Base-by-base conservation (phyloP, 2,797 vertebrate species). In the Chromobotia macracanthus region DNA sequence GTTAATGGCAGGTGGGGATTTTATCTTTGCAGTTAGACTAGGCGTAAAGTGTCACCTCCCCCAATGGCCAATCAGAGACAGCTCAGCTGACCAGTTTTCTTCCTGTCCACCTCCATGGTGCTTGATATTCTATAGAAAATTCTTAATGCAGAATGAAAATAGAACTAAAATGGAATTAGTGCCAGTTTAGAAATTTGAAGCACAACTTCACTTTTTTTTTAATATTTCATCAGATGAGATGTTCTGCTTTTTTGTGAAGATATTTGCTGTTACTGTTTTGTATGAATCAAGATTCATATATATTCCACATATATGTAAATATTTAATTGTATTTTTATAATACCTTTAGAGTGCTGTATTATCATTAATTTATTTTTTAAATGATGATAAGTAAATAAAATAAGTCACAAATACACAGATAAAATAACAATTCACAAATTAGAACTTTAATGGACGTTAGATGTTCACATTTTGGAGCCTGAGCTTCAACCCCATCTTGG, bases 21-120 rank as follows among this genome's bases (percentile, higher is more conserved):
- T 94, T 92, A 87, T 90, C 88, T 91, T 90, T 87, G 90, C 90
- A 87, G 88, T 89, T 94, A 93, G 94, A 93, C 93, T 91, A 92
- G 89, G 83, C 90, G 87, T 81, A 81, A 83, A 85, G 89, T 96
- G 95, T 95, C 93, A 91, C 95, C 95, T 95, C 91, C 87, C 91
- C 88, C 82, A 80, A 61, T 86, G 87, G 88, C 92, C 92, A 94
- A 93, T 94, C 91, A 90, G 82, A 82, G 82, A 80, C 80, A 38
- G 60, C 53, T 82, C 77, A 72, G 72, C 75, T 72, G 80, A 82
- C 76, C 67, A 3, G 72, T 75, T 15, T 65, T 75, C 67, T 76
- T 83, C 38, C 79, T 86, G 84, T 84, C 84, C 84, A 81, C 84
- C 84, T 86, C 82, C 82, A 78, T 75, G 41, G 50, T 28, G 71